Conservation (phyloP, 2,888 invertebrate genomes). For the Drosophila yooni region DNA sequence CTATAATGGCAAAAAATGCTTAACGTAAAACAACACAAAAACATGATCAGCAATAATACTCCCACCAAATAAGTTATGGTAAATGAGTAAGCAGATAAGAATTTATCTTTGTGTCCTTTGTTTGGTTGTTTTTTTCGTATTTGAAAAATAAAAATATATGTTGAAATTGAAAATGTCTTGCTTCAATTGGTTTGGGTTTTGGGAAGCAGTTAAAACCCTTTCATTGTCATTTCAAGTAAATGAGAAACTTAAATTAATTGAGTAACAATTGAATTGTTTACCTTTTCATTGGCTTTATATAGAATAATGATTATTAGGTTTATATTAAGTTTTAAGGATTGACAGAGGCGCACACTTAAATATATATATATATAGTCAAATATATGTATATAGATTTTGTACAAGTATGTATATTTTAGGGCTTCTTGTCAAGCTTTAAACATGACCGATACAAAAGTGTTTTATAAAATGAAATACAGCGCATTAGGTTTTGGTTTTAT, state of each 20-base stretch:
- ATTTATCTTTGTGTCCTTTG: constrained; percentile 16
- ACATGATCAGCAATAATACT: constrained; percentile 25
- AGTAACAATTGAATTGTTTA: constrained; percentile 39
- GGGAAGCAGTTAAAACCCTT: not conserved
- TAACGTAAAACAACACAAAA: constrained; percentile 28
- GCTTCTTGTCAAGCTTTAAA: constrained; percentile 48
- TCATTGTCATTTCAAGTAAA: constrained; percentile 7
- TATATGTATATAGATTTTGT: not conserved
- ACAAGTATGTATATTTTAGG: not conserved
- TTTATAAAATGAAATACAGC: constrained; percentile 66
- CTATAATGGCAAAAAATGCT: constrained; percentile 21
- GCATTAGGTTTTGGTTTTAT: constrained; percentile 68
- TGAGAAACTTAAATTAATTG: constrained; percentile 43
- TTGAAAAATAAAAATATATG: constrained; percentile 15
- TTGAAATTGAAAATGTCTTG: constrained; percentile 6
- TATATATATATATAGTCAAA: not conserved
- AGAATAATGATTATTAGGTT: constrained; percentile 14
- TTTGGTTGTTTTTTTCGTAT: not conserved
- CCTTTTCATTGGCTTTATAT: constrained; percentile 35
- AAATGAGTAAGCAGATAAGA: constrained; percentile 28
- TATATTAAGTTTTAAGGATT: constrained; percentile 43
- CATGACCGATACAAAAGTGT: constrained; percentile 23
- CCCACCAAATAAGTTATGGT: constrained; percentile 17
- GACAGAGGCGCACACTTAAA: constrained; percentile 38
- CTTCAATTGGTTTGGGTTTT: not conserved